Base-by-base conservation (phyloP, 1,140 invertebrate genomes). In the Diabrotica virgifera region DNA sequence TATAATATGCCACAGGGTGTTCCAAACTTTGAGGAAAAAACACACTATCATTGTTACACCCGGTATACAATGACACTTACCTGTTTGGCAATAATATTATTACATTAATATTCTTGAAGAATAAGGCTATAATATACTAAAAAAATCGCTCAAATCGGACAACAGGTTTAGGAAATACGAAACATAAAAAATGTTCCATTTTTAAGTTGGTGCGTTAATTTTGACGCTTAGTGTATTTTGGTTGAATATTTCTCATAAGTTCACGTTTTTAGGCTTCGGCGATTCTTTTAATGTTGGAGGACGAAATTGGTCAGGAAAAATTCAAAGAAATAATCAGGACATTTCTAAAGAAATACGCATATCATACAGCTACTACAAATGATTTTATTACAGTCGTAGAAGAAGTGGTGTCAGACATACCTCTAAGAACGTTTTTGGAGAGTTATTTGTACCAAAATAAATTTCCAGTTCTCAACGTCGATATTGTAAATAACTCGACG, bases 391-490 rank as follows among this genome's bases (percentile, higher is more conserved):
- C 55, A 5, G 38, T 56, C 12, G 9, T 69, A 1, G 62, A 60
- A 14, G 46, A 59, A 37, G 36, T 64, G 6, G 40, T 52, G 11
- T 51, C 68, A 5, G 40, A 62, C 5, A 24, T 50, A 6, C 38
- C 36, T 36, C 2, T 67, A 6, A 55, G 62, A 54, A 54, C 57
- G 5, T 69, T 69, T 52, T 14, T 69, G 37, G 62, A 67, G 36
- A 66, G 59, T 58, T 69, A 62, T 36, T 37, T 69, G 24, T 67
- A 64, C 46, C 68, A 69, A 24, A 66, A 53, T 10, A 57, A 56
- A 53, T 69, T 62, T 50, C 68, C 68, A 6, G 14, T 69, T 5
- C 38, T 69, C 11, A 50, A 12, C 6, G 64, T 69, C 11, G 14
- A 36, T 10, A 53, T 55, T 14, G 11, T 55, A 5, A 38, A 62